Evolutionary conservation across 2,888 invertebrate genomes (phyloP).

Genomic region (Nudaria mundana): DNA sequence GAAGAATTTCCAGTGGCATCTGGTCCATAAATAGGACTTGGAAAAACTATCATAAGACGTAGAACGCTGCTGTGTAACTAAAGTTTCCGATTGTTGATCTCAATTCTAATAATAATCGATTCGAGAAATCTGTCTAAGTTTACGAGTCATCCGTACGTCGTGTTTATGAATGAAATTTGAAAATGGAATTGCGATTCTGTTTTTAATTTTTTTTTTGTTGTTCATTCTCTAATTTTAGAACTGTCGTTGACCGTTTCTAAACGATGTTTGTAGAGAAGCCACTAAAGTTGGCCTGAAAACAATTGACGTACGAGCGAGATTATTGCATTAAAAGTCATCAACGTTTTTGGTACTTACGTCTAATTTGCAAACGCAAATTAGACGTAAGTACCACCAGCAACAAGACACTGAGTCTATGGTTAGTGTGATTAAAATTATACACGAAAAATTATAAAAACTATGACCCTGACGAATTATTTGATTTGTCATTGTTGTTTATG

Average conservation of each 20-base stretch:
- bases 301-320: constrained; percentile 16
- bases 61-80: constrained; percentile 27
- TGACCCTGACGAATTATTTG: too few relatives aligned
- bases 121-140: constrained; percentile 18
- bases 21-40: too few relatives aligned
- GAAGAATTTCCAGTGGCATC: too few relatives aligned
- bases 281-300: constrained; percentile 22
- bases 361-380: too few relatives aligned
- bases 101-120: constrained; percentile 21
- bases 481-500: too few relatives aligned
- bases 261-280: neutral
- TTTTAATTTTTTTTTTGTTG: constrained; percentile 1
- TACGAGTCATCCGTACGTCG: too few relatives aligned
- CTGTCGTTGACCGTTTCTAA: neutral
- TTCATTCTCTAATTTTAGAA: neutral
- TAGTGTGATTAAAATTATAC: too few relatives aligned
- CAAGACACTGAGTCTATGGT: too few relatives aligned
- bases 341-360: neutral
- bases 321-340: constrained; percentile 23
- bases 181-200: constrained; percentile 6
- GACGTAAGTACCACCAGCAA: too few relatives aligned
- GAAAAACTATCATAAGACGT: too few relatives aligned
- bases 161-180: constrained; percentile 29
- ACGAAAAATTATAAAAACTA: too few relatives aligned
- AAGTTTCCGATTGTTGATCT: constrained; percentile 20